These are phyloP conservation scores for Xenopus laevis DNA, from an alignment of 2,113 vertebrate species.

Conservation along the genomic window DNA sequence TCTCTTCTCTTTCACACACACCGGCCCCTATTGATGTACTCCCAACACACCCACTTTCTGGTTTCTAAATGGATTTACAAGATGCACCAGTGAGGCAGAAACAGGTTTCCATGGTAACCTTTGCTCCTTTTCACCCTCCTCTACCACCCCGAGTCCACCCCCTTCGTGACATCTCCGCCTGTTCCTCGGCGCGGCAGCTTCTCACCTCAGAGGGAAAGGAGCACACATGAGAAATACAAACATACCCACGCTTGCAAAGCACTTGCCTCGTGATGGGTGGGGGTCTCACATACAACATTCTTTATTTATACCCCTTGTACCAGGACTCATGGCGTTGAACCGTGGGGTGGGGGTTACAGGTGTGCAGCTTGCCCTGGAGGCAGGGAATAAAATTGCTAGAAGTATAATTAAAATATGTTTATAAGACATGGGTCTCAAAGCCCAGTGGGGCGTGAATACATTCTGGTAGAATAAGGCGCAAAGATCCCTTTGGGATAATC, in stretches of 20 bases:
- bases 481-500: too few relatives aligned
- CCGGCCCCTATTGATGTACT: constrained; percentile 62
- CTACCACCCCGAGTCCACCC: neutral
- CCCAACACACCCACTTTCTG: constrained; percentile 74
- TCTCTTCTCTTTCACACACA: constrained; percentile 57
- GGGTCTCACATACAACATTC: neutral
- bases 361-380: too few relatives aligned
- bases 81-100: constrained; percentile 83
- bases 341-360: too few relatives aligned
- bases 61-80: constrained; percentile 84
- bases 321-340: too few relatives aligned
- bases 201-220: constrained; percentile 8
- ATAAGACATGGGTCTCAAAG: too few relatives aligned
- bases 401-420: too few relatives aligned
- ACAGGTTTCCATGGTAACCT: constrained; percentile 74
- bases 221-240: neutral
- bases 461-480: too few relatives aligned
- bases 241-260: neutral
- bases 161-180: neutral
- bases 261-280: too few relatives aligned
- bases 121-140: constrained; percentile 45
- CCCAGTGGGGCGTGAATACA: too few relatives aligned
- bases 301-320: too few relatives aligned
- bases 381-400: too few relatives aligned
- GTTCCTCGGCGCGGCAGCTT: constrained; percentile 2